Percentiles rank a stretch among this genome's conserved stretches.
These are phyloP conservation scores for Aulostomus chinensis DNA, from an alignment of 2,797 vertebrate species.

Conservation along the genomic window DNA sequence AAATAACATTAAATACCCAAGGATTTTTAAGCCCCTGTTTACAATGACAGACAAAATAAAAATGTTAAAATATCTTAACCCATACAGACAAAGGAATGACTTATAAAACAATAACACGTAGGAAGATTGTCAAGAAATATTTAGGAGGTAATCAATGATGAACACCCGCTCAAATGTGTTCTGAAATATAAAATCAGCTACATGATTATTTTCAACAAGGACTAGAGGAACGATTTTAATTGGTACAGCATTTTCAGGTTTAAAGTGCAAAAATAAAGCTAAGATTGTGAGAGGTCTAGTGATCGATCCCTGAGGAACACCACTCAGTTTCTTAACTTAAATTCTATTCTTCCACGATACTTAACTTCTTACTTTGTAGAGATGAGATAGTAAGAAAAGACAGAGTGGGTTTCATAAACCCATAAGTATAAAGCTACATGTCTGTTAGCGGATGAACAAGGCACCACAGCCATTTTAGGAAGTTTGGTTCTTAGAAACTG, in stretches of 20 bases:
- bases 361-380: constrained; percentile 18
- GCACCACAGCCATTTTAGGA: constrained; percentile 62
- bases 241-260: constrained; percentile 43
- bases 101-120: constrained; percentile 29
- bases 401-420: constrained; percentile 26
- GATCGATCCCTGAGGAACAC: constrained; percentile 59
- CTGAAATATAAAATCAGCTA: constrained; percentile 19
- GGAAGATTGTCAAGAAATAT: constrained; percentile 6
- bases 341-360: constrained; percentile 24
- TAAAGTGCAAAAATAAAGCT: constrained; percentile 55
- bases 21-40: background rate
- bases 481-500: constrained; percentile 6
- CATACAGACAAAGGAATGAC: constrained; percentile 15
- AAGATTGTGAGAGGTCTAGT: constrained; percentile 28
- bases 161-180: constrained; percentile 11
- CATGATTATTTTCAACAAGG: constrained; percentile 5
- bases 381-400: constrained; percentile 26
- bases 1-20: constrained; percentile 1
- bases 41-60: constrained; percentile 5
- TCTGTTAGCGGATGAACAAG: constrained; percentile 58
- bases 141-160: constrained; percentile 19
- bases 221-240: background rate
- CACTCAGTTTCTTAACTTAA: constrained; percentile 20
- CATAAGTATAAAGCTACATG: constrained; percentile 34
- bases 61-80: background rate